Percentiles rank a stretch among this genome's conserved stretches.
phyloP scores from a whole-genome alignment of 2,888 invertebrate species.

The Plemyria rubiginata region DNA sequence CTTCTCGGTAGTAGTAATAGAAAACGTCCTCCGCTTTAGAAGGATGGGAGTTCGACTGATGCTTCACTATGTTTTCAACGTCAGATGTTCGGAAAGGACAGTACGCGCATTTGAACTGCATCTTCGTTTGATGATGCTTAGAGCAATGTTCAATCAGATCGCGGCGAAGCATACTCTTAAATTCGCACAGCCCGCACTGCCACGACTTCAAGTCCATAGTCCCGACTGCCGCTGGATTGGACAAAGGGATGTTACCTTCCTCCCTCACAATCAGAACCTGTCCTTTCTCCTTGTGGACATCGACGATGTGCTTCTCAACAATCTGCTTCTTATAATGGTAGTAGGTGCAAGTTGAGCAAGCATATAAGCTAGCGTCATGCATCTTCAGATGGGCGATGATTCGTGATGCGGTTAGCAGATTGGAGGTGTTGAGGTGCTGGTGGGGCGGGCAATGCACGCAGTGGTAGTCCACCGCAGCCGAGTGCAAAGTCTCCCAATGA shows the following conservation, averaged over 20 bases:
- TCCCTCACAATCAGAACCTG: slow-evolving; percentile 66
- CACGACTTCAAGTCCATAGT: slow-evolving; percentile 86
- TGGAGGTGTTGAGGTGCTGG: slow-evolving; percentile 75
- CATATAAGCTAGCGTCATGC: slow-evolving; percentile 90
- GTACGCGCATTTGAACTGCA: slow-evolving; percentile 89
- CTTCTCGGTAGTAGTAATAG: slow-evolving; percentile 84
- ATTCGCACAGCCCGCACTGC: slow-evolving; percentile 89
- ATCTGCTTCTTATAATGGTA: slow-evolving; percentile 86
- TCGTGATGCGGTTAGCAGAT: slow-evolving; percentile 83
- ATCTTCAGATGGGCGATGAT: slow-evolving; percentile 90
- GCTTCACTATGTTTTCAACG: slow-evolving; percentile 84
- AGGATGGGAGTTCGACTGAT: slow-evolving; percentile 86
- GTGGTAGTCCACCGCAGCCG: slow-evolving; percentile 83
- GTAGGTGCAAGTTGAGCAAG: slow-evolving; percentile 88
- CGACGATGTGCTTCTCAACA: slow-evolving; percentile 80
- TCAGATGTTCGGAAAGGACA: slow-evolving; percentile 86
- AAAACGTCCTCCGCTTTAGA: slow-evolving; percentile 66
- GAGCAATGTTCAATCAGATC: slow-evolving; percentile 86
- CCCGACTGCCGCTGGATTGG: slow-evolving; percentile 36
- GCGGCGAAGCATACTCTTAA: slow-evolving; percentile 83
- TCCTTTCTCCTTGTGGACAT: slow-evolving; percentile 83
- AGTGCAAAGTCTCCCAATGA: slow-evolving; percentile 90
- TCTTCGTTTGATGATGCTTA: slow-evolving; percentile 86
- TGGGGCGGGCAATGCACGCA: slow-evolving; percentile 90
- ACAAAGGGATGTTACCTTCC: slow-evolving; percentile 48